Evolutionary conservation across 1,140 invertebrate species (phyloP).

Genomic region (Heliconius eleuchia): DNA sequence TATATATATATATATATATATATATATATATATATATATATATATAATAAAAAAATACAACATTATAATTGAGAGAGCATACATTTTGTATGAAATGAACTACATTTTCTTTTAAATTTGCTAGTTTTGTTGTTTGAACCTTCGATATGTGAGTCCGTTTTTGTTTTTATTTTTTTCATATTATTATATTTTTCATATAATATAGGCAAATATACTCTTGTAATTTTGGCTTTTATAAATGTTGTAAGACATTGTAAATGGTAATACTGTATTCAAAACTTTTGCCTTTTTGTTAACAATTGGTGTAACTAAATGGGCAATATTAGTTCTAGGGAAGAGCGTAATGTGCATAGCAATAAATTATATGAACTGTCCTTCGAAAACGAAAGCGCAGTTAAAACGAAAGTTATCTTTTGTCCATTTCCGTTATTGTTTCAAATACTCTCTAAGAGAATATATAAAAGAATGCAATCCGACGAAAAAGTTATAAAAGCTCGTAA

Average conservation of each 20-base stretch:
- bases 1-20: no score
- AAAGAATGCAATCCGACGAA: neutral
- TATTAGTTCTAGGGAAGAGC: conserved; percentile 28
- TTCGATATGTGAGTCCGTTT: no score
- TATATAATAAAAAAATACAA: no score
- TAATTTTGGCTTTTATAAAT: neutral
- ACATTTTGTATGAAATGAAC: no score
- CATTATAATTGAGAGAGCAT: no score
- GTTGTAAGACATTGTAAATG: conserved; percentile 9
- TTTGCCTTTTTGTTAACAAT: conserved; percentile 41
- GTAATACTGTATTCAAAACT: conserved; percentile 15
- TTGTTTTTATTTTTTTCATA: no score
- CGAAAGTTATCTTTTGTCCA: conserved; percentile 45
- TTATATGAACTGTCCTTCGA: conserved; percentile 39
- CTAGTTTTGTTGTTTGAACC: no score
- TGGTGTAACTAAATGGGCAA: conserved; percentile 32
- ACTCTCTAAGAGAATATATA: conserved; percentile 1
- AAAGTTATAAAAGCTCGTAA: conserved; percentile 7
- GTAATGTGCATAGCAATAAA: conserved; percentile 43
- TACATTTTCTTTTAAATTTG: no score
- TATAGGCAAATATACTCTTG: no score
- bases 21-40: no score
- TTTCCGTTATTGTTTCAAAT: conserved; percentile 34
- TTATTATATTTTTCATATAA: no score
- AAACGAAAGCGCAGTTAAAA: conserved; percentile 48